phyloP scores from a whole-genome alignment of 2,888 invertebrate genomes.

The Drosophila diplacantha region DNA sequence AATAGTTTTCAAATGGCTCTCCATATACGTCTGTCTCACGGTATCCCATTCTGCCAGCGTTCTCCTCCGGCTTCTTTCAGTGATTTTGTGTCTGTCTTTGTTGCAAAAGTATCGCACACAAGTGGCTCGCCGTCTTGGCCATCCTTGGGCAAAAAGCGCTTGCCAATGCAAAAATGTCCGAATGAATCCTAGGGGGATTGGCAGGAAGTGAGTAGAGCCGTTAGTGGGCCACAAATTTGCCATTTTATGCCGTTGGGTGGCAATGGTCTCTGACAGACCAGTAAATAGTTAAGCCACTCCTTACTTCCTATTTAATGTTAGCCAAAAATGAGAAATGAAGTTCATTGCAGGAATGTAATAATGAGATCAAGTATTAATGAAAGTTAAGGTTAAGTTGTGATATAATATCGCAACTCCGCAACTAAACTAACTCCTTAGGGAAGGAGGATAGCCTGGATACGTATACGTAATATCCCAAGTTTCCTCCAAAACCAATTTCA shows the following conservation, averaged over 20 bases:
- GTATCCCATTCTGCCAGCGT: slow-evolving; percentile 11
- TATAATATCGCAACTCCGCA: not conserved
- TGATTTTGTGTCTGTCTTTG: slow-evolving; percentile 29
- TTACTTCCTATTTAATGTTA: slow-evolving; percentile 20
- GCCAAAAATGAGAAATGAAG: slow-evolving; percentile 7
- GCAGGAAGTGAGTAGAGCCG: slow-evolving; percentile 1
- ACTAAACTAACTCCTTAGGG: not conserved
- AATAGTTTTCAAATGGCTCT: slow-evolving; percentile 72
- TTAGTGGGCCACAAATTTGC: slow-evolving; percentile 50
- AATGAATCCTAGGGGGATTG: slow-evolving; percentile 18
- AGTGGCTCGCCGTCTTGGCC: slow-evolving; percentile 30
- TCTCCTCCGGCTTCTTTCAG: slow-evolving; percentile 2
- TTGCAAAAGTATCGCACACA: slow-evolving; percentile 46
- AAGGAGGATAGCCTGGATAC: not conserved
- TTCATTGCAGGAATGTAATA: slow-evolving; percentile 1
- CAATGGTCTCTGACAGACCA: not conserved
- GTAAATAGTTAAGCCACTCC: slow-evolving; percentile 29
- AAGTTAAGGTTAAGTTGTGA: not conserved
- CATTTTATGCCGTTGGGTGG: slow-evolving; percentile 52
- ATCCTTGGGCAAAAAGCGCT: slow-evolving; percentile 33
- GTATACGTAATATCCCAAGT: slow-evolving; percentile 23
- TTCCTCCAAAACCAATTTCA: slow-evolving; percentile 30
- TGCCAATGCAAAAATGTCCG: slow-evolving; percentile 41
- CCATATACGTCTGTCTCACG: slow-evolving; percentile 23
- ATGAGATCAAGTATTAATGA: not conserved